phyloP scores from a whole-genome alignment of 1,140 invertebrate species.

The Paraescarpia echinospica region DNA sequence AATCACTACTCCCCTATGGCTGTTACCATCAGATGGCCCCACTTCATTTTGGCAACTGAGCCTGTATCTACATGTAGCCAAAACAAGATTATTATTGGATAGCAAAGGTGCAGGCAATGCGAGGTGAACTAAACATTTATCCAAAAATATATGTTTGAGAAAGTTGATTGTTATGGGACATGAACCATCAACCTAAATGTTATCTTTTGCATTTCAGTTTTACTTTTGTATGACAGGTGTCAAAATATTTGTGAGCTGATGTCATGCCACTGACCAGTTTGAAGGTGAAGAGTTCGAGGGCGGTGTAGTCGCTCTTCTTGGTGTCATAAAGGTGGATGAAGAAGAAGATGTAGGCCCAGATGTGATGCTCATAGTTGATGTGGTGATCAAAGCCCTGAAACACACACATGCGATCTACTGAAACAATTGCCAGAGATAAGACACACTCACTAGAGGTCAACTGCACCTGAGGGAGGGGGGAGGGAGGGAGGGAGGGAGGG shows the following conservation, averaged over 20 bases:
- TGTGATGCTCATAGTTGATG: constrained; percentile 55
- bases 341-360: constrained; percentile 59
- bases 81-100: too few relatives aligned
- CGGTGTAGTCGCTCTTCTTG: constrained; percentile 55
- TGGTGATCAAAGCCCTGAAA: constrained; percentile 57
- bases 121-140: too few relatives aligned
- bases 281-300: constrained; percentile 53
- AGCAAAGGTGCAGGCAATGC: too few relatives aligned
- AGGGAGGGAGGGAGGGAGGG: background rate
- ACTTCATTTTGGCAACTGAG: too few relatives aligned
- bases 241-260: background rate
- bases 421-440: background rate
- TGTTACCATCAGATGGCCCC: too few relatives aligned
- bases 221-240: background rate
- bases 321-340: constrained; percentile 56
- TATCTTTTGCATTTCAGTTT: background rate
- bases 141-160: too few relatives aligned
- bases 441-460: background rate
- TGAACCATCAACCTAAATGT: too few relatives aligned
- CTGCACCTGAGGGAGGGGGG: background rate
- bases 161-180: too few relatives aligned
- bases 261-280: constrained; percentile 40
- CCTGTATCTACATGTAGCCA: too few relatives aligned
- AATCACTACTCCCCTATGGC: too few relatives aligned
- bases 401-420: background rate